phyloP scores from a whole-genome alignment of 2,888 invertebrate species.

The Hirtodrosophila duncani region DNA sequence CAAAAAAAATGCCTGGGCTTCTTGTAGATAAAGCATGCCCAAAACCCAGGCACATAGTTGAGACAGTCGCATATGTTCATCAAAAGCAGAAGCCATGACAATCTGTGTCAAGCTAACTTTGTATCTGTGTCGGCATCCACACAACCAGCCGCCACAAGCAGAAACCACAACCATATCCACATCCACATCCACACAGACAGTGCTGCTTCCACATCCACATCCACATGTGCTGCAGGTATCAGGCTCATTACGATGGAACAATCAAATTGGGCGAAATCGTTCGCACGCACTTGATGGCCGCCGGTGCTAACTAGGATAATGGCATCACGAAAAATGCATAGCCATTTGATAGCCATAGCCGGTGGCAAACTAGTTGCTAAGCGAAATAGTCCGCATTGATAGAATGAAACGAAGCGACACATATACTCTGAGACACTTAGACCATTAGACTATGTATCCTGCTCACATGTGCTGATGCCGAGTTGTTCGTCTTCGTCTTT shows the following conservation, averaged over 20 bases:
- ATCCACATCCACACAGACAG: no score
- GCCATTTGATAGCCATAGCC: constrained; percentile 10
- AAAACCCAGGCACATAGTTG: no score
- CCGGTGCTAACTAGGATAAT: constrained; percentile 50
- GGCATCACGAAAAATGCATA: constrained; percentile 51
- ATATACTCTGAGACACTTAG: background rate
- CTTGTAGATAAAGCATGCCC: no score
- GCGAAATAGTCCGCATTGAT: no score
- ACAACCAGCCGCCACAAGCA: no score
- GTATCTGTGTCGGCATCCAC: constrained; percentile 1
- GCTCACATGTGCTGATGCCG: no score
- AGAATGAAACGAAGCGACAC: constrained; percentile 1
- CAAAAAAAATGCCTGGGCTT: no score
- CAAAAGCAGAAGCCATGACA: background rate
- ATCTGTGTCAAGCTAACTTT: constrained; percentile 6
- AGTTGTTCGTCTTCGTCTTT: no score
- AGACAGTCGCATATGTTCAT: no score
- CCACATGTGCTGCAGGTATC: constrained; percentile 1
- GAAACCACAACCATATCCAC: no score
- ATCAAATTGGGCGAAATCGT: constrained; percentile 31
- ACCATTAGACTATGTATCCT: constrained; percentile 6
- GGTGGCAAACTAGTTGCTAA: background rate
- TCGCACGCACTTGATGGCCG: constrained; percentile 33
- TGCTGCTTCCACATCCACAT: no score
- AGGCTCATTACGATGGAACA: constrained; percentile 18